These are phyloP conservation scores for Rhinatrema bivittatum DNA, from an alignment of 2,797 vertebrate genomes.

Conservation along the genomic window DNA sequence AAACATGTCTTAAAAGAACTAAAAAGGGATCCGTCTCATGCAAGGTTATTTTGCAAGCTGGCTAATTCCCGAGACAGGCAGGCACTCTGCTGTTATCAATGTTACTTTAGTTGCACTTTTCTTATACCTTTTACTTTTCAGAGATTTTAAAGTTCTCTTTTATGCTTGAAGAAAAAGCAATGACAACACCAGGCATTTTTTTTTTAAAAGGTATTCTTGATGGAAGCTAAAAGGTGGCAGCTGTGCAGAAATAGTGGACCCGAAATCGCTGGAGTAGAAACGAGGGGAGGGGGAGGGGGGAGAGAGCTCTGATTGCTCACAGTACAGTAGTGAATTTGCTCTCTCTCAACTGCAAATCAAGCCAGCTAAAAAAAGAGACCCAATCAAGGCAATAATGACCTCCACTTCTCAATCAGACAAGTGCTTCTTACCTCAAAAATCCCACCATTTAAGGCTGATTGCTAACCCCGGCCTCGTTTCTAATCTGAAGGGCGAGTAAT, in stretches of 20 bases:
- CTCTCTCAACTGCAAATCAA: slow-evolving; percentile 86
- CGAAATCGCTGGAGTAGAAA: slow-evolving; percentile 76
- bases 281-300: slow-evolving; percentile 67
- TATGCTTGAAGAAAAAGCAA: slow-evolving; percentile 1
- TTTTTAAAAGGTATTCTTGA: slow-evolving; percentile 41
- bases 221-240: slow-evolving; percentile 66
- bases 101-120: no score
- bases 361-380: slow-evolving; percentile 67
- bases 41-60: no score
- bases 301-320: slow-evolving; percentile 84
- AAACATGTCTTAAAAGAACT: no score
- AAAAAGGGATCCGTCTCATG: no score
- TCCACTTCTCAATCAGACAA: slow-evolving; percentile 97
- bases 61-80: no score
- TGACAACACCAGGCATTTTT: slow-evolving; percentile 2
- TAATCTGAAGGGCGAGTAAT: slow-evolving; percentile 76
- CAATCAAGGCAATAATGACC: slow-evolving; percentile 93
- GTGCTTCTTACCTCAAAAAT: slow-evolving; percentile 82
- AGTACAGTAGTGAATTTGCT: slow-evolving; percentile 65
- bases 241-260: slow-evolving; percentile 66
- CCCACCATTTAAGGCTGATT: slow-evolving; percentile 93
- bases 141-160: no score
- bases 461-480: slow-evolving; percentile 79
- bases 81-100: no score
- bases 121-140: no score